Conservation (phyloP, 2,113 vertebrate genomes). For the Pteronura brasiliensis region DNA sequence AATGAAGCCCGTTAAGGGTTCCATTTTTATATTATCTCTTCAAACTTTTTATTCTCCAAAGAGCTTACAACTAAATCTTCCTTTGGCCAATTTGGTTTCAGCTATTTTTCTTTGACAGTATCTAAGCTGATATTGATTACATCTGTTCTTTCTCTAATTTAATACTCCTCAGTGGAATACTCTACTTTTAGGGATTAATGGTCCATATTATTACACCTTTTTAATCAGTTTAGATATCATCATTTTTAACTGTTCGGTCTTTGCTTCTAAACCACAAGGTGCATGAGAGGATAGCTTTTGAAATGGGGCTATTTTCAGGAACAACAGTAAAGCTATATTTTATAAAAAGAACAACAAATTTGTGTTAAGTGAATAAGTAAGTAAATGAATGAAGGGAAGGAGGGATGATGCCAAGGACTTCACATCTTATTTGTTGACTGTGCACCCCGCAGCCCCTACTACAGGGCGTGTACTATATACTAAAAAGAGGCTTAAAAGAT, state of each 20-base stretch:
- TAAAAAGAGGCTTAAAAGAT: neutral
- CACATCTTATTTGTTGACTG: neutral
- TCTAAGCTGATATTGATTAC: slow-evolving; percentile 54
- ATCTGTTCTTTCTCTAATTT: slow-evolving; percentile 4
- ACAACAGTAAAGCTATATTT: neutral
- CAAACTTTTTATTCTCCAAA: slow-evolving; percentile 33
- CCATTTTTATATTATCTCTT: slow-evolving; percentile 49
- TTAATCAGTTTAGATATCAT: slow-evolving; percentile 13
- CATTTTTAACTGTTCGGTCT: slow-evolving; percentile 4
- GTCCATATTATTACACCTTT: slow-evolving; percentile 1
- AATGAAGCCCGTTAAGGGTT: slow-evolving; percentile 28
- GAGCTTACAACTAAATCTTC: slow-evolving; percentile 44
- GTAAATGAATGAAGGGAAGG: neutral
- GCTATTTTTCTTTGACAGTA: slow-evolving; percentile 33
- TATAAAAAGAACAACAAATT: neutral
- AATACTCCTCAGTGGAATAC: neutral
- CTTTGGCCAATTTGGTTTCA: slow-evolving; percentile 23
- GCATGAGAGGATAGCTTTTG: neutral
- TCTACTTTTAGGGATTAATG: slow-evolving; percentile 32
- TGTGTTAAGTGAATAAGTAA: neutral
- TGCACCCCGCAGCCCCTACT: neutral
- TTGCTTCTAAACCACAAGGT: slow-evolving; percentile 8
- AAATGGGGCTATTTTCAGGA: neutral
- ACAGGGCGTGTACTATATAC: neutral
- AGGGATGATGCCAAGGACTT: neutral